Conservation (phyloP, 2,113 vertebrate genomes). For the Siphamia tubifer region DNA sequence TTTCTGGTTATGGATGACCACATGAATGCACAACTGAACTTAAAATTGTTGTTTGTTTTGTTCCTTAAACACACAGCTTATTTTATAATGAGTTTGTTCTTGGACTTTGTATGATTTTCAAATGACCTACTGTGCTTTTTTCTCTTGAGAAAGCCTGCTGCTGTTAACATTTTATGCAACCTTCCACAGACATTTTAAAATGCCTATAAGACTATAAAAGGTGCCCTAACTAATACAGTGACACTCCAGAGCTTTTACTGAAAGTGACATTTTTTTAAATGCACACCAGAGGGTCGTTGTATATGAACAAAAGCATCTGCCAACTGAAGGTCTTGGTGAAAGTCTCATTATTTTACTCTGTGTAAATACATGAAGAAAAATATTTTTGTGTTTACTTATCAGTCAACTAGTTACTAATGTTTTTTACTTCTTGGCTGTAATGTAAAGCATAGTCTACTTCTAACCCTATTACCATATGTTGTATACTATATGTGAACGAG, state of each 20-base stretch:
- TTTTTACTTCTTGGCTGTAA: not conserved
- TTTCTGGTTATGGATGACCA: not conserved
- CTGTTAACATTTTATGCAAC: constrained; percentile 56
- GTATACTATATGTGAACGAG: no score
- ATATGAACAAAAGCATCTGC: not conserved
- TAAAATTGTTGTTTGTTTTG: not conserved
- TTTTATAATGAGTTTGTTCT: constrained; percentile 8
- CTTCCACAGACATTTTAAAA: constrained; percentile 31
- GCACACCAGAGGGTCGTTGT: not conserved
- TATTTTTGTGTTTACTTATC: not conserved
- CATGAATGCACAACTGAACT: not conserved
- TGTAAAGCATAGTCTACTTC: not conserved
- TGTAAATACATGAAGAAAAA: no score
- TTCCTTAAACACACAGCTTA: not conserved
- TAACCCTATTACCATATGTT: not conserved
- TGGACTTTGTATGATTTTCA: constrained; percentile 18
- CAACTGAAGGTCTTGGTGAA: not conserved
- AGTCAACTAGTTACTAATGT: not conserved
- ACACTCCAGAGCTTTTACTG: constrained; percentile 14
- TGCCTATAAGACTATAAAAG: constrained; percentile 29
- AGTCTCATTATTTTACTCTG: not conserved
- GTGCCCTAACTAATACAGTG: constrained; percentile 21
- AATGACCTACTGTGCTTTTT: constrained; percentile 6
- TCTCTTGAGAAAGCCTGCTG: constrained; percentile 14
- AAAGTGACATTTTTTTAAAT: constrained; percentile 13